Base-by-base conservation (phyloP, 2,888 invertebrate genomes). In the Yponomeuta malinellus region DNA sequence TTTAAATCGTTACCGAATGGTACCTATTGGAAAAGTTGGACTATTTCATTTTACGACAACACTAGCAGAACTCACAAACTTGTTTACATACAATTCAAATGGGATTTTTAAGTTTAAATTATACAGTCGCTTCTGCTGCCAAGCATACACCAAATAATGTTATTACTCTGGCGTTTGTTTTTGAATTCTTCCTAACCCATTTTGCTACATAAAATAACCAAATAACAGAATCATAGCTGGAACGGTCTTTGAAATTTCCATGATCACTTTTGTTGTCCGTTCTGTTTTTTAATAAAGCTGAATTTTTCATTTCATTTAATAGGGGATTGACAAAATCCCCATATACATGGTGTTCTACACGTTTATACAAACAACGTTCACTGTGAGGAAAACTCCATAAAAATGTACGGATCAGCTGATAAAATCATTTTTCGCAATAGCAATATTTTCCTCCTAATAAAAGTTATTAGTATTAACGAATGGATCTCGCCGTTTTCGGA, bases 61-160 rank as follows among this genome's bases (percentile, higher is more conserved):
- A 85, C 86, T 70, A 87, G 82, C 81, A 74, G 80, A 83, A 84
- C 74, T 81, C 82, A 80, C 84, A 81, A 83, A 88, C 85, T 90
- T 88, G 86, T 90, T 89, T 89, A 87, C 87, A 89, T 86, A 81
- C 83, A 88, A 89, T 87, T 85, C 83, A 85, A 87, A 89, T 89
- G 74, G 81, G 81, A 81, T 83, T 85, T 89, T 88, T 85, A 83
- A 71, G 83, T 84, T 86, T 83, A 81, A 84, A 88, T 87, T 88
- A 89, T 88, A 83, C 85, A 88, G 82, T 84, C 81, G 81, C 74
- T 76, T 75, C 76, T 74, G 80, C 78, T 90, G 89, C 90, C 90
- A 90, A 86, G 80, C 78, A 81, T 82, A 70, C n/a, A 43, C 69
- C 31, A 37, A 8, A 15, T 43, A 63, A 69, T 63, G 15, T 15